Conservation (phyloP, 2,888 invertebrate genomes). For the Plagodis dolabraria region DNA sequence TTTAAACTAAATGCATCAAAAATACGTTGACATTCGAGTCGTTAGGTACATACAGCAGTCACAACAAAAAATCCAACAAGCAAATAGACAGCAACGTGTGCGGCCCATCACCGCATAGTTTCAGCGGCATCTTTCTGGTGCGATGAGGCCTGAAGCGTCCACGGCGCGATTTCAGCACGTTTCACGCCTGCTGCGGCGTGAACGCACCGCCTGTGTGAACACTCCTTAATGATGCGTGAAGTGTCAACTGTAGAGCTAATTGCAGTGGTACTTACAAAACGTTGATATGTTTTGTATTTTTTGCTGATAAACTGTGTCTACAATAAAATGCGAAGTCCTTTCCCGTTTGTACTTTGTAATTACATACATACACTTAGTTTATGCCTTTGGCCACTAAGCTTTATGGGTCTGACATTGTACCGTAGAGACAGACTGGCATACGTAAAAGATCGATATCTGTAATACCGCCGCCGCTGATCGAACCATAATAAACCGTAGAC, state of each 20-base stretch:
- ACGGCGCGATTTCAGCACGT: conserved; percentile 71
- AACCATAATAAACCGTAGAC: too few relatives aligned
- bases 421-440: too few relatives aligned
- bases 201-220: conserved; percentile 59
- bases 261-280: conserved; percentile 50
- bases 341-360: too few relatives aligned
- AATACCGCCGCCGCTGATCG: too few relatives aligned
- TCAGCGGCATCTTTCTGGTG: conserved; percentile 74
- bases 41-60: conserved; percentile 4
- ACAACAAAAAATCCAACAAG: conserved; percentile 34
- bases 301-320: not conserved
- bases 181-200: conserved; percentile 69
- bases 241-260: conserved; percentile 73
- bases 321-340: too few relatives aligned
- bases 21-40: too few relatives aligned
- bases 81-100: conserved; percentile 64
- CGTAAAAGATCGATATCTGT: too few relatives aligned
- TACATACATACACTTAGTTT: too few relatives aligned
- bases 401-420: too few relatives aligned
- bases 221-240: conserved; percentile 69
- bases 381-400: not conserved
- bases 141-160: conserved; percentile 77
- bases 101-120: conserved; percentile 72
- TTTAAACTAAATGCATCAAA: too few relatives aligned
- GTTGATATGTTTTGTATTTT: conserved; percentile 33